Evolutionary conservation across 2,888 invertebrate genomes (phyloP), one percentile per base, ranked within the genome.

Genomic region (Tipula lateralis): DNA sequence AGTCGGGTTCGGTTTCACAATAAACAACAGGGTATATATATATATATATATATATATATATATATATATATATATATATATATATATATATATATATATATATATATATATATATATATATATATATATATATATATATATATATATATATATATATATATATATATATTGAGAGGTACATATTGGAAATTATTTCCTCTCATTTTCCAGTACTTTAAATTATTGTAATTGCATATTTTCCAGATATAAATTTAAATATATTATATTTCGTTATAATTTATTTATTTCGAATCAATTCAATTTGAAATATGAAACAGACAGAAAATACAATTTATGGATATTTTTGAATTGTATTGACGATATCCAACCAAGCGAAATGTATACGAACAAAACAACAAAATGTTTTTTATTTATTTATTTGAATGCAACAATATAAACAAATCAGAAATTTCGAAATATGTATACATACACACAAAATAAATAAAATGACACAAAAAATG

Each of bases 381-480:
- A 66, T 66, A 66, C 19, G 66, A 66, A 24, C 24, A 24, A 66
- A 66, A 66, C 66, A 66, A 66, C 24, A 24, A 66, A 66, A 66
- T 66, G n/a, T n/a, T n/a, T n/a, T n/a, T 24, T 66, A 66, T 66
- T 66, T 66, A 66, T 66, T 66, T 66, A 66, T 66, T 66, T 66
- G 24, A 66, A 66, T 66, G 66, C 24, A 66, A n/a, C n/a, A n/a
- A 24, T 66, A 66, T 66, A 66, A 66, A 66, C 66, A 66, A 66
- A 66, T 66, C 66, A 66, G 24, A 66, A n/a, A 66, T 66, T 44
- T 24, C 66, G 9, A 66, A 24, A 66, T 24, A 50, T 50, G 3
- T 66, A 66, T 39, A 39, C 39, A 39, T n/a, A 13, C 9, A 66
- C 66, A 66, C 66, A 66, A 66, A 66, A 66, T 66, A 66, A 66